Evolutionary conservation across 2,113 vertebrate species (phyloP).

Genomic region (Nothocercus julius): DNA sequence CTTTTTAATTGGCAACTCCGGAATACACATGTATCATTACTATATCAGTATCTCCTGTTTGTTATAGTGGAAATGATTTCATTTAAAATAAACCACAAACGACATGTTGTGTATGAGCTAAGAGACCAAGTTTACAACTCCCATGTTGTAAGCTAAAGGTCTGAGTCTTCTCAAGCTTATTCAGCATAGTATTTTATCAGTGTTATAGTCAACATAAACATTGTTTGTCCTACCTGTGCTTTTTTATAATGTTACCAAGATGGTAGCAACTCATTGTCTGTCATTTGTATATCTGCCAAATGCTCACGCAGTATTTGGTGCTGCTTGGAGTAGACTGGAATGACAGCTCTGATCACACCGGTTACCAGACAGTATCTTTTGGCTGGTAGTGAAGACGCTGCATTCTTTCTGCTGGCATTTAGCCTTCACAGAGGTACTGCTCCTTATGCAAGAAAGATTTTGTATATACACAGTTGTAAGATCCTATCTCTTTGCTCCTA

Average conservation of each 20-base stretch:
- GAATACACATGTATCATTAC: background rate
- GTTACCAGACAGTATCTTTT: background rate
- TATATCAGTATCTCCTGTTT: background rate
- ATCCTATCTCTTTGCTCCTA: background rate
- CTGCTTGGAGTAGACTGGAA: slow-evolving; percentile 2
- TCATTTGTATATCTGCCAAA: background rate
- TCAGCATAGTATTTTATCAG: slow-evolving; percentile 10
- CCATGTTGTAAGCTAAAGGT: background rate
- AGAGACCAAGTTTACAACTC: slow-evolving; percentile 6
- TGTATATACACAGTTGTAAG: background rate
- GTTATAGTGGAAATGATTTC: background rate
- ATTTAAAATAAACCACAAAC: slow-evolving; percentile 13
- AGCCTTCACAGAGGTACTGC: background rate
- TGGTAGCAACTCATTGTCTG: slow-evolving; percentile 27
- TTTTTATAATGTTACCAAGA: background rate
- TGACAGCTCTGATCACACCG: background rate
- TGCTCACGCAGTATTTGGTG: background rate
- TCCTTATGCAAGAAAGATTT: background rate
- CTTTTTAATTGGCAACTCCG: background rate
- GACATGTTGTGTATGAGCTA: background rate
- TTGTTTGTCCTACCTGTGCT: slow-evolving; percentile 3
- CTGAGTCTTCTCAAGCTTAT: slow-evolving; percentile 23
- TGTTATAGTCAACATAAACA: background rate
- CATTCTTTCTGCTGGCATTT: background rate
- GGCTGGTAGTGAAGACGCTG: background rate